A percentile compares a stretch with the other conserved stretches of the same genome.
phyloP scores from a whole-genome alignment of 2,113 vertebrate species.

The Odontesthes bonariensis region DNA sequence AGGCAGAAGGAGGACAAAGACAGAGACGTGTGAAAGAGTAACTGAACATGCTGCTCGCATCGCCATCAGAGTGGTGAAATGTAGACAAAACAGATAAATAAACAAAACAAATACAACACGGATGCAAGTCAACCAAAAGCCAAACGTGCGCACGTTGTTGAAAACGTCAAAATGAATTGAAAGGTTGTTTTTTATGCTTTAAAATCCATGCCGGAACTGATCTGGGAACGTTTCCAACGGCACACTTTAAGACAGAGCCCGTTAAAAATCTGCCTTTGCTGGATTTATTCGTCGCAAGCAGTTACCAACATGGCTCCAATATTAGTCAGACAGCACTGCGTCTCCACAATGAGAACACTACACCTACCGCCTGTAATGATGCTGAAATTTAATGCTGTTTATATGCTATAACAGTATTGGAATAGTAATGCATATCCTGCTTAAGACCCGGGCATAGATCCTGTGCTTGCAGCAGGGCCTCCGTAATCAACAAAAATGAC shows the following conservation, averaged over 20 bases:
- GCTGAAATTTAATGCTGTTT: too few relatives aligned
- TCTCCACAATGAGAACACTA: background rate
- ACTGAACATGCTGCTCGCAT: background rate
- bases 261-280: background rate
- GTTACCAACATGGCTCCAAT: background rate
- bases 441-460: background rate
- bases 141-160: slow-evolving; percentile 9
- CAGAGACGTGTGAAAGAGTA: background rate
- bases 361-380: too few relatives aligned
- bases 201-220: background rate
- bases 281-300: background rate
- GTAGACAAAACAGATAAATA: slow-evolving; percentile 21
- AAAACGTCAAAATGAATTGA: too few relatives aligned
- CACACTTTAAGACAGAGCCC: too few relatives aligned
- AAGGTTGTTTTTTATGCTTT: too few relatives aligned
- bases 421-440: background rate
- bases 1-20: background rate
- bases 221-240: background rate
- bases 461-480: background rate
- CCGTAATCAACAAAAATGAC: slow-evolving; percentile 3
- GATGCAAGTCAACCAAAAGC: slow-evolving; percentile 13
- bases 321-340: background rate
- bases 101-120: slow-evolving; percentile 9
- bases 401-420: too few relatives aligned
- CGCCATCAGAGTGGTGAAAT: slow-evolving; percentile 29